Conservation (phyloP, 2,888 invertebrate genomes). For the Agapetus fuscipes region DNA sequence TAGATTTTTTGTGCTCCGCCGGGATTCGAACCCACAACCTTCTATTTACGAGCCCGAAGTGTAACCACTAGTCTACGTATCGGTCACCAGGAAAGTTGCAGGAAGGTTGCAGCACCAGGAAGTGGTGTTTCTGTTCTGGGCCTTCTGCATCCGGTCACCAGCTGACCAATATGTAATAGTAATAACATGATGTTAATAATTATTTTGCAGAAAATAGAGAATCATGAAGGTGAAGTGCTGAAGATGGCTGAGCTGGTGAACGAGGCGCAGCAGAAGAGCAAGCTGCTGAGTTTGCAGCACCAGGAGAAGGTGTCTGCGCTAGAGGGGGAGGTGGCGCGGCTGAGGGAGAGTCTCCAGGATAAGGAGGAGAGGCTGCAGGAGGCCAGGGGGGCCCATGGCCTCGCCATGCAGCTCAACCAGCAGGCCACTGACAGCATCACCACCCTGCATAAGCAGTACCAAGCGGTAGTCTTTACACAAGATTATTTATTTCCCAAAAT, state of each 20-base stretch:
- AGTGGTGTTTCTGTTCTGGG: conserved; percentile 40
- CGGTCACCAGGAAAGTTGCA: too few species aligned
- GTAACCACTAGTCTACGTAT: too few species aligned
- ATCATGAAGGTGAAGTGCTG: conserved; percentile 61
- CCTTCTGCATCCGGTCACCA: too few species aligned
- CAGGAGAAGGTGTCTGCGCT: conserved; percentile 32
- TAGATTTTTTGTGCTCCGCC: too few species aligned
- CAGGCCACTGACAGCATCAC: conserved; percentile 51
- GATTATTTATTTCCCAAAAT: too few species aligned
- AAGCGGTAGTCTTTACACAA: too few species aligned
- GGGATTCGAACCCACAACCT: too few species aligned
- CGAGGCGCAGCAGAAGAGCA: conserved; percentile 56
- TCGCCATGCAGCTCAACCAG: conserved; percentile 43
- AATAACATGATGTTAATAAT: too few species aligned
- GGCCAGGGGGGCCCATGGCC: conserved; percentile 42
- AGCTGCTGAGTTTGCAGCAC: conserved; percentile 43
- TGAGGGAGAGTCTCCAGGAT: conserved; percentile 26
- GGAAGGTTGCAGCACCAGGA: conserved; percentile 39
- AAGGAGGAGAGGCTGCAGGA: conserved; percentile 36
- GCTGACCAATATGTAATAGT: too few species aligned
- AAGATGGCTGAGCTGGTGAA: conserved; percentile 61
- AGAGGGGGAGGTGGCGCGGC: conserved; percentile 33
- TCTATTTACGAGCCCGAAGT: too few species aligned
- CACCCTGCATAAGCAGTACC: too few species aligned
- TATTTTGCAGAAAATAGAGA: conserved; percentile 38